A percentile compares a stretch with the other conserved stretches of the same genome.
phyloP scores from a whole-genome alignment of 1,140 invertebrate genomes.

The Heliconius melpomene region DNA sequence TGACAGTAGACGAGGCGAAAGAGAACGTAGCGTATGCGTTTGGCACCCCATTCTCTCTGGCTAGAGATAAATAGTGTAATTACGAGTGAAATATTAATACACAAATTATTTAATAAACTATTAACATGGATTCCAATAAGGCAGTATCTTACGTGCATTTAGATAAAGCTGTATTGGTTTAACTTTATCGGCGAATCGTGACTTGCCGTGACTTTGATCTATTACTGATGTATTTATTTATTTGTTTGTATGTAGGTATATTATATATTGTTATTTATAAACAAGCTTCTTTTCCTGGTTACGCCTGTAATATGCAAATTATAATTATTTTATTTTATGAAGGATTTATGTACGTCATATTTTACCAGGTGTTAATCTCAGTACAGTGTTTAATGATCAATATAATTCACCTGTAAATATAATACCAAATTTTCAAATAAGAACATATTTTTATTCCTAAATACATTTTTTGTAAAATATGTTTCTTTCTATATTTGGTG shows the following conservation, averaged over 20 bases:
- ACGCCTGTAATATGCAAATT: background rate
- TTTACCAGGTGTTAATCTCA: no score
- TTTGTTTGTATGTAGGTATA: conserved; percentile 14
- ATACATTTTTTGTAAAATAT: no score
- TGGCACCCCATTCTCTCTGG: no score
- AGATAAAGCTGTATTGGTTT: conserved; percentile 36
- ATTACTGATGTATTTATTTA: conserved; percentile 38
- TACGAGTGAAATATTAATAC: background rate
- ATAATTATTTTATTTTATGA: background rate
- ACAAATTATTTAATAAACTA: background rate
- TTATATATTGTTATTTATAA: background rate
- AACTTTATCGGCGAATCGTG: conserved; percentile 36
- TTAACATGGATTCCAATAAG: background rate
- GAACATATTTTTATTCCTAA: no score
- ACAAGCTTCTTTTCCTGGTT: background rate
- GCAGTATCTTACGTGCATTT: conserved; percentile 17
- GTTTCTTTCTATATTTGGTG: no score
- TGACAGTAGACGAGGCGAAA: no score
- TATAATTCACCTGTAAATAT: no score
- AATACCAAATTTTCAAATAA: no score
- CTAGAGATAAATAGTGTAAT: no score
- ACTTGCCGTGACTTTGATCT: conserved; percentile 24
- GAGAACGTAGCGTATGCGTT: no score
- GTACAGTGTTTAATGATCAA: no score
- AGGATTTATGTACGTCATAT: no score